Evolutionary conservation across 2,888 invertebrate species (phyloP).

Genomic region (Apodemia duryi): DNA sequence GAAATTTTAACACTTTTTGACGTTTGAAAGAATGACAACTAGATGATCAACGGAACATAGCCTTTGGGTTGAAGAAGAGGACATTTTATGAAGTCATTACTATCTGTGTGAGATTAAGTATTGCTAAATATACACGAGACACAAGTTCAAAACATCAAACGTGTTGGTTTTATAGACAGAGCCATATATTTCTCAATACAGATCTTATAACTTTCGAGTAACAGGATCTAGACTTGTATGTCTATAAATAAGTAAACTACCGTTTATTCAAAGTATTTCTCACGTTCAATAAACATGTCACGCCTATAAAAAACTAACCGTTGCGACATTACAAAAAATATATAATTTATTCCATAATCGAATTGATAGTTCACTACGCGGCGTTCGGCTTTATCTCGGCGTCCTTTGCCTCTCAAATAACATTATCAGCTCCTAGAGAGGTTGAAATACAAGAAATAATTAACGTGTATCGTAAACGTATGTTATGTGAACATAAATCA

Average conservation of each 20-base stretch:
- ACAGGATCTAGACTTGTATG: too few relatives aligned
- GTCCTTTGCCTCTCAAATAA: constrained; percentile 45
- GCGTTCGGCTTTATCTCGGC: constrained; percentile 23
- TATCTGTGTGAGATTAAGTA: too few relatives aligned
- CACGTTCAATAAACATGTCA: constrained; percentile 14
- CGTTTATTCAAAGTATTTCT: constrained; percentile 17
- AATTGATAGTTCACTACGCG: constrained; percentile 17
- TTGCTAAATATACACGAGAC: too few relatives aligned
- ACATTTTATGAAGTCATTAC: too few relatives aligned
- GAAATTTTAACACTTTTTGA: too few relatives aligned
- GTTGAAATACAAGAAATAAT: constrained; percentile 65
- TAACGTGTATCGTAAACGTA: constrained; percentile 61
- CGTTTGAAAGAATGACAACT: too few relatives aligned
- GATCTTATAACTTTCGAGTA: too few relatives aligned
- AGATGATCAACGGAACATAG: too few relatives aligned
- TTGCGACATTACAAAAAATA: constrained; percentile 19
- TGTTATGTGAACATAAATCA: constrained; percentile 69
- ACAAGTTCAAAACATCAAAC: too few relatives aligned
- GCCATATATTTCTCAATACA: too few relatives aligned
- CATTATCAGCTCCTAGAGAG: constrained; percentile 59
- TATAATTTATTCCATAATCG: constrained; percentile 35
- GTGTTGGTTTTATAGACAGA: too few relatives aligned
- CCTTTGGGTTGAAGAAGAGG: too few relatives aligned
- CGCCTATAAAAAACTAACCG: constrained; percentile 17
- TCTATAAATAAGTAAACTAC: background rate